Conservation (phyloP, 2,888 invertebrate species). For the Perizoma affinitatum region DNA sequence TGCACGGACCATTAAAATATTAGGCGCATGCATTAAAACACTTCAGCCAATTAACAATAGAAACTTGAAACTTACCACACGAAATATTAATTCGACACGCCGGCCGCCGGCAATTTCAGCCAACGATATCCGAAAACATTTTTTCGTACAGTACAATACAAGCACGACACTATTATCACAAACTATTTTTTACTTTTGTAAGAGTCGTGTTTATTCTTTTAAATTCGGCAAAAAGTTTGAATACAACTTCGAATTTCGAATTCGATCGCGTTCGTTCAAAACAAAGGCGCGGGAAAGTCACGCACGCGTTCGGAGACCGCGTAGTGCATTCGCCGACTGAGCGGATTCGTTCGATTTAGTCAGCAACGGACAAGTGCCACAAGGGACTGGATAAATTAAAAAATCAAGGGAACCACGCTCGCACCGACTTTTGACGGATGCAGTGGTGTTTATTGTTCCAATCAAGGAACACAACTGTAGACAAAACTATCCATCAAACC, state of each 20-base stretch:
- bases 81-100: constrained; percentile 17
- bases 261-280: constrained; percentile 54
- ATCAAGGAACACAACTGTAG: constrained; percentile 25
- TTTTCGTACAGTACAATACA: constrained; percentile 20
- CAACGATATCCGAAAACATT: constrained; percentile 31
- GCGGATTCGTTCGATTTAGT: constrained; percentile 26
- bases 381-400: constrained; percentile 35
- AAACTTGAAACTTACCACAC: constrained; percentile 28
- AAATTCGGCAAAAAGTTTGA: constrained; percentile 23
- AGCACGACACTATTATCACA: constrained; percentile 31
- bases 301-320: constrained; percentile 52
- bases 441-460: constrained; percentile 50
- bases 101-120: constrained; percentile 22
- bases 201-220: not conserved
- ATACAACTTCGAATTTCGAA: constrained; percentile 34
- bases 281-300: constrained; percentile 48
- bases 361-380: constrained; percentile 39
- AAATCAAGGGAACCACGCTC: constrained; percentile 52
- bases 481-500: constrained; percentile 26
- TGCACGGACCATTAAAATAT: constrained; percentile 24
- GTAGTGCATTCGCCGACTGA: constrained; percentile 59
- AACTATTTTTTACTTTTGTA: too few species aligned
- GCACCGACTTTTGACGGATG: constrained; percentile 50
- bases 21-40: constrained; percentile 19
- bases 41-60: constrained; percentile 30